Evolutionary conservation across 2,797 vertebrate species (phyloP).

Genomic region (Amphiprion clarkii): DNA sequence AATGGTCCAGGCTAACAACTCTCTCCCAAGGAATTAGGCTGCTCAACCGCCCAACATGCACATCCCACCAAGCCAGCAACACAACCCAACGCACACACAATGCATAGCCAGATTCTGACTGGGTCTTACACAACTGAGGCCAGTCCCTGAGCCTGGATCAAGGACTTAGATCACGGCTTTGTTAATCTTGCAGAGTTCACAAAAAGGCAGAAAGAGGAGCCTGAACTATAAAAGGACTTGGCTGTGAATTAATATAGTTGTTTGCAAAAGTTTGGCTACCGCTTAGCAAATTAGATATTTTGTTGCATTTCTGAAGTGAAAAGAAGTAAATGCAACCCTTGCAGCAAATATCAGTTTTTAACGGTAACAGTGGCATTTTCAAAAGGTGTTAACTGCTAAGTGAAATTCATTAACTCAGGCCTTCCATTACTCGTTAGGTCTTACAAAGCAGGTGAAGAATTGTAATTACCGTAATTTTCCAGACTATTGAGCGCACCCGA

Average conservation of each 20-base stretch:
- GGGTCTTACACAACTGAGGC: conserved; percentile 59
- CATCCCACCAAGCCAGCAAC: neutral
- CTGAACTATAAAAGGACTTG: conserved; percentile 26
- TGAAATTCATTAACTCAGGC: neutral
- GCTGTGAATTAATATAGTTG: conserved; percentile 26
- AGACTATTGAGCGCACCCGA: no score
- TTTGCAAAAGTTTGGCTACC: neutral
- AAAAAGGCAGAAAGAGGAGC: conserved; percentile 32
- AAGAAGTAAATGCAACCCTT: neutral
- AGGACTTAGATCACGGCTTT: conserved; percentile 64
- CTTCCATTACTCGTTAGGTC: neutral
- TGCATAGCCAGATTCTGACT: conserved; percentile 40
- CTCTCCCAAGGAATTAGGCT: conserved; percentile 75
- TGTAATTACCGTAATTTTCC: neutral
- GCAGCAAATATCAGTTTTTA: neutral
- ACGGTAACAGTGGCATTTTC: neutral
- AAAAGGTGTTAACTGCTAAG: no score
- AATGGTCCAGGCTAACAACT: conserved; percentile 74
- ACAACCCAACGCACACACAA: conserved; percentile 8
- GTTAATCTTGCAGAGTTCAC: conserved; percentile 45
- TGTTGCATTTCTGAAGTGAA: neutral
- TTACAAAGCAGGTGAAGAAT: neutral
- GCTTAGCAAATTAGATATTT: neutral
- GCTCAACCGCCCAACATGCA: conserved; percentile 38
- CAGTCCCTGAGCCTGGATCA: conserved; percentile 48